A percentile compares a stretch with the other conserved stretches of the same genome.
phyloP scores from a whole-genome alignment of 2,888 invertebrate genomes.

The Cactoblastis cactorum region DNA sequence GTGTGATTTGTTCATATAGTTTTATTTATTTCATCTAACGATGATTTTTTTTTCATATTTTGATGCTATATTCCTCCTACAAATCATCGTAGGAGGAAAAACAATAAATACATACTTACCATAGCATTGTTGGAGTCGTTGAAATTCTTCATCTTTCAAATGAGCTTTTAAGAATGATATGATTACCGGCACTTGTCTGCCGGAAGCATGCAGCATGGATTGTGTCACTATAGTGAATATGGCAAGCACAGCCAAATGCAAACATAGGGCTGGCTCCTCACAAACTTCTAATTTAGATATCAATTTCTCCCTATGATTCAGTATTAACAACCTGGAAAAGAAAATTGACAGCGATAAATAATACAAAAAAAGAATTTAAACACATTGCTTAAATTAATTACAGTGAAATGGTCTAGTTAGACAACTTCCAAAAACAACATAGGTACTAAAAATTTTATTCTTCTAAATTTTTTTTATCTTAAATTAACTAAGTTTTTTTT shows the following conservation, averaged over 20 bases:
- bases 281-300: slow-evolving; percentile 87
- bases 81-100: too few species aligned
- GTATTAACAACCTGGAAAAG: slow-evolving; percentile 82
- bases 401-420: too few species aligned
- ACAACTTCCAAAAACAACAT: too few species aligned
- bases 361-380: neutral
- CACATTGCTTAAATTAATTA: too few species aligned
- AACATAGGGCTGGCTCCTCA: slow-evolving; percentile 86
- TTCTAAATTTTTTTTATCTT: too few species aligned
- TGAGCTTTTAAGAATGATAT: slow-evolving; percentile 85
- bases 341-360: neutral
- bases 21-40: too few species aligned
- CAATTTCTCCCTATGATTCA: slow-evolving; percentile 89
- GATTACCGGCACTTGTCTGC: slow-evolving; percentile 92
- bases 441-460: too few species aligned
- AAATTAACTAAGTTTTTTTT: too few species aligned
- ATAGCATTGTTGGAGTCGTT: slow-evolving; percentile 85
- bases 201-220: slow-evolving; percentile 93
- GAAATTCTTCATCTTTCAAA: slow-evolving; percentile 82
- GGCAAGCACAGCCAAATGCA: slow-evolving; percentile 88
- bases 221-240: slow-evolving; percentile 90
- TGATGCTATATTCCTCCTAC: too few species aligned
- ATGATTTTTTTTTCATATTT: too few species aligned
- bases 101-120: slow-evolving; percentile 79
- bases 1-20: too few species aligned